Evolutionary conservation across 30 jellyfish, hydroid and myxozoan genomes (phyloP), one percentile per base, ranked within the genome.

Genomic region (Rhopilema esculentum): DNA sequence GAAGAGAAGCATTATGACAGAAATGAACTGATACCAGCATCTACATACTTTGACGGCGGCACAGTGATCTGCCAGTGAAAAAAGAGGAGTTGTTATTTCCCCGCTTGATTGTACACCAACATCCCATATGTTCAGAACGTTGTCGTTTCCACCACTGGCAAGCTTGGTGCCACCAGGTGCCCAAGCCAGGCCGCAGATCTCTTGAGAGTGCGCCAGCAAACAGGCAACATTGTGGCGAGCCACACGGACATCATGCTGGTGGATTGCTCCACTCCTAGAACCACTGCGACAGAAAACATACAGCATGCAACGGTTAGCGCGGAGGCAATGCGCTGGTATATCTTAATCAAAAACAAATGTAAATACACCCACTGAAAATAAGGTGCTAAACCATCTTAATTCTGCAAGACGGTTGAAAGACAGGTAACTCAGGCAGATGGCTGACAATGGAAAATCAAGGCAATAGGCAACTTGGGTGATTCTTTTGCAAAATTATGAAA

Each of bases 91-190:
- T 21, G 8, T 52, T 4, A 69, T 49, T 66, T 88, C 92, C 4
- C 97, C 93, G 22, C 83, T 66, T 27, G 93, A 72, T 16, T 82
- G 90, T 12, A 93, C 4, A 20, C 88, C 65, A 21, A 81, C 88
- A 52, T 94, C 99, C 99, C 99, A 94, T 63, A 94, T 83, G 75
- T 90, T 89, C 31, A 94, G 82, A 7, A 77, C 50, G 49, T 94
- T 89, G 69, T 94, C 99, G 75, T 94, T 94, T 25, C 97, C 97
- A 20, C 99, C 99, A 81, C 97, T 89, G 22, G 99, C 99, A 79
- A 94, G 93, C 33, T 79, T 75, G 20, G 33, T 81, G 82, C 99
- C 99, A 82, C 81, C 76, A 1, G 97, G 99, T 2, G 99, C 84
- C 99, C 99, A 94, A 30, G 93, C 87, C 33, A 94, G 72, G 27